phyloP scores from a whole-genome alignment of 2,888 invertebrate species.

The Allygus modestus region DNA sequence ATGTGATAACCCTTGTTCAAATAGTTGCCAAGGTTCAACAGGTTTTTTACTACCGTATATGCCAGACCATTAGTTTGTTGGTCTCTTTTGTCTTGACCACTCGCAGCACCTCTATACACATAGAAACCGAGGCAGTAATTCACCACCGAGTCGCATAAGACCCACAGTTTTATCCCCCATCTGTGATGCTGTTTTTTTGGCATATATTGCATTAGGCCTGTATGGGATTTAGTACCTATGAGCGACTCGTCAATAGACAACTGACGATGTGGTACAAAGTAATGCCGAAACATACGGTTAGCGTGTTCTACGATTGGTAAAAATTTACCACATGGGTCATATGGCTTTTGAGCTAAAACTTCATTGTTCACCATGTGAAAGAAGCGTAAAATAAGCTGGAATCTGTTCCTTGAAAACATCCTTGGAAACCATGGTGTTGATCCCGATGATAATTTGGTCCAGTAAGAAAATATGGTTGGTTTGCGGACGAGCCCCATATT shows the following conservation, averaged over 20 bases:
- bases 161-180: conserved; percentile 30
- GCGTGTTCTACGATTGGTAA: conserved; percentile 2
- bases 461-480: conserved; percentile 20
- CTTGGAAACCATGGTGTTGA: neutral
- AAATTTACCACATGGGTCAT: conserved; percentile 14
- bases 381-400: neutral
- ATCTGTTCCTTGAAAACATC: conserved; percentile 27
- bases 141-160: neutral
- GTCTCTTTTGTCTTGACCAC: neutral
- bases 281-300: neutral
- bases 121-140: conserved; percentile 16
- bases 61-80: neutral
- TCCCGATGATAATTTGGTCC: neutral
- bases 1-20: conserved; percentile 50
- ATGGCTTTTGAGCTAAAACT: neutral
- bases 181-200: conserved; percentile 36
- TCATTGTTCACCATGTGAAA: conserved; percentile 27
- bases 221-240: conserved; percentile 4
- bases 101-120: neutral
- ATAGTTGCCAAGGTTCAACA: neutral
- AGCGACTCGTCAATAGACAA: neutral
- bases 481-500: conserved; percentile 29
- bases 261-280: neutral
- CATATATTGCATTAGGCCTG: neutral
- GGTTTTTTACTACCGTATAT: conserved; percentile 10